Conservation (phyloP, 2,797 vertebrate genomes). For the Pyrocephalus nanus region DNA sequence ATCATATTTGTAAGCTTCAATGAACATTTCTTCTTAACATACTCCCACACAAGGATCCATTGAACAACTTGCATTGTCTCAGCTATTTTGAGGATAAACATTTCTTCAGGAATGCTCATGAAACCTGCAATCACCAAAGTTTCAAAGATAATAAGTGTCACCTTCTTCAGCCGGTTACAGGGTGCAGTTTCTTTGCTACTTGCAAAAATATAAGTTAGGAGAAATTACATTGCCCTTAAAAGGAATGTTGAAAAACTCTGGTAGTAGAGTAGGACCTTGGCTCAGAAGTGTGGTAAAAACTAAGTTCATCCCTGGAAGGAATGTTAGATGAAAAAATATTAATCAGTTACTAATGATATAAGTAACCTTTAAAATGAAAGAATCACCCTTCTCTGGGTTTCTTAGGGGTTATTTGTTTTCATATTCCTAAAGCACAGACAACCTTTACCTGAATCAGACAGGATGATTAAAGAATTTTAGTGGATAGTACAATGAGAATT, state of each 20-base stretch:
- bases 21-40: conserved; percentile 12
- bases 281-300: neutral
- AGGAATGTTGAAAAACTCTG: neutral
- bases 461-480: neutral
- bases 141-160: neutral
- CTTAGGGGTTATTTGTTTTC: neutral
- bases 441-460: neutral
- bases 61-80: conserved; percentile 31
- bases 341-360: neutral
- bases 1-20: conserved; percentile 56
- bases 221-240: neutral
- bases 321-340: neutral
- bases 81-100: conserved; percentile 7
- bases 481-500: neutral
- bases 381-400: neutral
- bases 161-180: neutral
- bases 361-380: neutral
- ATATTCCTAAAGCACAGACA: neutral
- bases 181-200: neutral
- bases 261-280: neutral
- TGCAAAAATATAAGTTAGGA: neutral
- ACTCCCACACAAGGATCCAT: conserved; percentile 30
- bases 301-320: neutral
- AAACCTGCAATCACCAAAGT: neutral
- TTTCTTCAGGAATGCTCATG: neutral